Percentiles rank a stretch among this genome's conserved stretches.
Evolutionary conservation across 2,888 invertebrate species (phyloP).

Genomic region (Nasonovia ribisnigri): DNA sequence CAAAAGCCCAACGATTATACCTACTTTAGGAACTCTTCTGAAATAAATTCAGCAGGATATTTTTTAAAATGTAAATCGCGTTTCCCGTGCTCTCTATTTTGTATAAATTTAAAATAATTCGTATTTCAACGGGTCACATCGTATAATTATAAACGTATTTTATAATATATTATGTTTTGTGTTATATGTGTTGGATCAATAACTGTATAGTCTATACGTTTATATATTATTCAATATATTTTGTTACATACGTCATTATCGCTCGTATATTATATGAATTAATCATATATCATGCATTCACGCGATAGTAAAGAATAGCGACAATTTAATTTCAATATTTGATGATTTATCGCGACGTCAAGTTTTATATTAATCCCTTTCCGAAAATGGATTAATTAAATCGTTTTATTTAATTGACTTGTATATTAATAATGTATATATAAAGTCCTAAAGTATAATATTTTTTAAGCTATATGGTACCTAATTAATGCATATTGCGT

Average conservation of each 20-base stretch:
- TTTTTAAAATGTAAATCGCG: neutral
- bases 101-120: neutral
- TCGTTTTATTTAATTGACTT: neutral
- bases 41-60: neutral
- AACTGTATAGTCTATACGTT: neutral
- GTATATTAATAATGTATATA: neutral
- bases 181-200: neutral
- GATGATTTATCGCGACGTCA: neutral
- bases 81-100: neutral
- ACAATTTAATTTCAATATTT: neutral
- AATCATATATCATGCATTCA: neutral
- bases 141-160: neutral
- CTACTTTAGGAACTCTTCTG: neutral
- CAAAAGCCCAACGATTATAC: neutral
- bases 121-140: neutral
- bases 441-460: neutral
- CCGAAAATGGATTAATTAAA: neutral
- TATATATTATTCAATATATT: neutral
- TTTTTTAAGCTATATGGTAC: neutral
- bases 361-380: neutral
- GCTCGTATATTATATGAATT: neutral
- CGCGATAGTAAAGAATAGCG: neutral
- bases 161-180: neutral
- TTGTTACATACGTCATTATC: neutral
- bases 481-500: neutral